Conservation (phyloP, 2,113 vertebrate genomes). For the Pipra filicauda region DNA sequence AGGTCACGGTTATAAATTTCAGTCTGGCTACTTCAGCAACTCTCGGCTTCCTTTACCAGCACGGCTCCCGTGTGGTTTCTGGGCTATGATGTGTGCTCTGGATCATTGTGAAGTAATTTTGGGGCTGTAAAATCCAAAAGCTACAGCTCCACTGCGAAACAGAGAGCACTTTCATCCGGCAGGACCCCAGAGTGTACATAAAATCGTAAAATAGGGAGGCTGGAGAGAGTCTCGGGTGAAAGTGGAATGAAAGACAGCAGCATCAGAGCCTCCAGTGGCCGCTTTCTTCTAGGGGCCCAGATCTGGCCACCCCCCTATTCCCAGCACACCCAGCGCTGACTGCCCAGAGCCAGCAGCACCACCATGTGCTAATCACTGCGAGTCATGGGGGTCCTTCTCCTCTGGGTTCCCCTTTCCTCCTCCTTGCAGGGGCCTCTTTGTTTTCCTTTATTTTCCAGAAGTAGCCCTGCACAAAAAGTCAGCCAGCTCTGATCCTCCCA, state of each 20-base stretch:
- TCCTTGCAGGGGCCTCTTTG: background rate
- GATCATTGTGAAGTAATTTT: conserved; percentile 71
- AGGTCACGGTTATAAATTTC: conserved; percentile 76
- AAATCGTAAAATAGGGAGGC: conserved; percentile 41
- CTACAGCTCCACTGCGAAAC: conserved; percentile 57
- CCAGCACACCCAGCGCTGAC: background rate
- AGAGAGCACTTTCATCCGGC: conserved; percentile 63
- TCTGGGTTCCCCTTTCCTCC: fast-evolving
- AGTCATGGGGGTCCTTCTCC: background rate
- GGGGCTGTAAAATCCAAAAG: conserved; percentile 68
- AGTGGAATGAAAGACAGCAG: background rate
- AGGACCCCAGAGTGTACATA: conserved; percentile 64
- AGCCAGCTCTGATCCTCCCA: background rate
- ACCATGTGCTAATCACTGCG: background rate
- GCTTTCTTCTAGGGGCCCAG: background rate
- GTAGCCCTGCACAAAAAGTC: background rate
- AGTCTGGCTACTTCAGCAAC: conserved; percentile 70
- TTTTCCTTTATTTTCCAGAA: background rate
- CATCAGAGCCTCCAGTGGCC: background rate
- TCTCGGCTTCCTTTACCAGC: conserved; percentile 55
- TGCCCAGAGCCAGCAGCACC: background rate
- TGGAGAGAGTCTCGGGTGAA: conserved; percentile 37
- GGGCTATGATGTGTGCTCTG: conserved; percentile 71
- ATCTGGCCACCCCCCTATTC: background rate
- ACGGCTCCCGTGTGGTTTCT: conserved; percentile 68